These are phyloP conservation scores for Drosophila atripex DNA, from an alignment of 2,888 invertebrate species.

Conservation along the genomic window DNA sequence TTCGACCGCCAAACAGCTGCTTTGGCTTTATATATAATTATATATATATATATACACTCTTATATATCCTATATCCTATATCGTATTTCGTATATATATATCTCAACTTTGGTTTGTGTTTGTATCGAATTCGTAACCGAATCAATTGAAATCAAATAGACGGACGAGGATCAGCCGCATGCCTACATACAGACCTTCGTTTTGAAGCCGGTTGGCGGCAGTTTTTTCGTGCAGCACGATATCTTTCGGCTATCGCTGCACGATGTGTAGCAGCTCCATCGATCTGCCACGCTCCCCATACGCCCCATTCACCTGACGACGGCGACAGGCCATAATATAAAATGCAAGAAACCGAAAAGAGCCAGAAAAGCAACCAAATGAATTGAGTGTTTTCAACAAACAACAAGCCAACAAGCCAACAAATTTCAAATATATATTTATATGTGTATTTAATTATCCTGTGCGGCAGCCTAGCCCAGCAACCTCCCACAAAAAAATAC, in stretches of 20 bases:
- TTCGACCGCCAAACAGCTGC: conserved; percentile 12
- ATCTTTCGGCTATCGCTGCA: conserved; percentile 97
- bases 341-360: conserved; percentile 2
- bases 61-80: conserved; percentile 3
- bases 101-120: conserved; percentile 12
- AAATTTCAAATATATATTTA: conserved; percentile 2
- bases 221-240: conserved; percentile 97
- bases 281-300: conserved; percentile 30
- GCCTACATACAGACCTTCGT: conserved; percentile 97
- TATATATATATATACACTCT: neutral
- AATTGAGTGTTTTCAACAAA: neutral
- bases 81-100: conserved; percentile 23
- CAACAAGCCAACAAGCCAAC: conserved; percentile 8
- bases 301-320: conserved; percentile 30
- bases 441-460: neutral
- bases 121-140: neutral
- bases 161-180: conserved; percentile 97
- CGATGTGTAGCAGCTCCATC: conserved; percentile 86
- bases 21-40: neutral
- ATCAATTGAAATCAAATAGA: conserved; percentile 85
- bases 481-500: neutral
- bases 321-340: conserved; percentile 43
- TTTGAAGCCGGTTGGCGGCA: conserved; percentile 93
- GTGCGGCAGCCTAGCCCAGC: conserved; percentile 11
- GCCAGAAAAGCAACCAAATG: conserved; percentile 16